Evolutionary conservation across 2,888 invertebrate species (phyloP).

Genomic region (Callimorpha dominula): DNA sequence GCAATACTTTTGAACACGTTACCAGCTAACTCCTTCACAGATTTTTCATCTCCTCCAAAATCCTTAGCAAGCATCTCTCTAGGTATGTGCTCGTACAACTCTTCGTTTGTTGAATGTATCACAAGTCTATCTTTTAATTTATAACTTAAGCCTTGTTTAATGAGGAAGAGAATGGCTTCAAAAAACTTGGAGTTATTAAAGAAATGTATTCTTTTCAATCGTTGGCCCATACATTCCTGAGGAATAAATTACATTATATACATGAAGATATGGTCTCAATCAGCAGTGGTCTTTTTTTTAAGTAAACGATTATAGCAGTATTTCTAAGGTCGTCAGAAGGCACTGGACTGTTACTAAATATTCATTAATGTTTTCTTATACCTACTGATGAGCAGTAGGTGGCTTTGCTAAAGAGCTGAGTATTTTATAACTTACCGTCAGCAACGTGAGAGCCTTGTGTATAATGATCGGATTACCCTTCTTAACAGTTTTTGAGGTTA

Average conservation of each 20-base stretch:
- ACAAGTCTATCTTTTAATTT: conserved; percentile 59
- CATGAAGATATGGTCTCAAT: too few species aligned
- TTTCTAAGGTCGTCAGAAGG: too few species aligned
- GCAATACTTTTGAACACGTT: neutral
- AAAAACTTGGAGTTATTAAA: conserved; percentile 15
- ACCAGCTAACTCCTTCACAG: conserved; percentile 43
- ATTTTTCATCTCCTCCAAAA: conserved; percentile 60
- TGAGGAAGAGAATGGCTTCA: conserved; percentile 36
- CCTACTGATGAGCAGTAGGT: too few species aligned
- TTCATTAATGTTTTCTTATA: too few species aligned
- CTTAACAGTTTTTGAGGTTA: neutral
- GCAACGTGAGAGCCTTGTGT: conserved; percentile 8
- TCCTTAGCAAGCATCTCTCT: conserved; percentile 62
- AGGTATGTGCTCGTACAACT: conserved; percentile 52
- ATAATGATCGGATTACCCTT: conserved; percentile 12
- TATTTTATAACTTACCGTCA: conserved; percentile 11
- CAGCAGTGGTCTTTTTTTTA: too few species aligned
- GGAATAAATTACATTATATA: neutral
- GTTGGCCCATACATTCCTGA: conserved; percentile 13
- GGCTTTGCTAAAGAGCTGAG: too few species aligned
- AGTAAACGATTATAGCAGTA: too few species aligned
- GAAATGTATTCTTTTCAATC: conserved; percentile 17
- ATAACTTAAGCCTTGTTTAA: conserved; percentile 58
- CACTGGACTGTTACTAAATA: too few species aligned
- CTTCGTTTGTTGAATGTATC: conserved; percentile 51